A percentile compares a stretch with the other conserved stretches of the same genome.
Conservation (phyloP, 1,140 invertebrate genomes). For the Drepana arcuata region DNA sequence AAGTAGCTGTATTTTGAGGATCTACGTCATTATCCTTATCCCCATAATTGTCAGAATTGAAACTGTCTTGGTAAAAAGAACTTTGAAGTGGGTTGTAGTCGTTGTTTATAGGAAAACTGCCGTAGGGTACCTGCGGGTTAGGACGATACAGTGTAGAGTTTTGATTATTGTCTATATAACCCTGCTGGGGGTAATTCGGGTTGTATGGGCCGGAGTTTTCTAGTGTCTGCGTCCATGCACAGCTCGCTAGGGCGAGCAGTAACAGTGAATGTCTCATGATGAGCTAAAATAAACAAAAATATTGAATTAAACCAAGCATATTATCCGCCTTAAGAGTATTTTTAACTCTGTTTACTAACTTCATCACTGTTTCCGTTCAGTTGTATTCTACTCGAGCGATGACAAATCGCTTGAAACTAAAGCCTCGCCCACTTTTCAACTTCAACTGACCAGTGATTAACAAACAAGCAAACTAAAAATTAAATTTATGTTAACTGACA, state of each 20-base stretch:
- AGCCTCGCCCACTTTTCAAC: constrained; percentile 15
- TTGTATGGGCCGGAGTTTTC: constrained; percentile 37
- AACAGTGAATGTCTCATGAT: constrained; percentile 39
- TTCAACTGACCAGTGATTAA: constrained; percentile 2
- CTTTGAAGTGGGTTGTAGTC: constrained; percentile 47
- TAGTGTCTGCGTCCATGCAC: constrained; percentile 33
- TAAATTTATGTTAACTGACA: too few relatives aligned
- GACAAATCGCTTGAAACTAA: constrained; percentile 8
- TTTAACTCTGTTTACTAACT: too few relatives aligned
- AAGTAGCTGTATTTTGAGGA: constrained; percentile 45
- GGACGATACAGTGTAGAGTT: constrained; percentile 39
- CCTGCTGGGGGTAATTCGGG: constrained; percentile 39
- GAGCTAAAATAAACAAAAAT: constrained; percentile 14
- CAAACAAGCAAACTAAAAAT: too few relatives aligned
- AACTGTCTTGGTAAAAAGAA: constrained; percentile 55
- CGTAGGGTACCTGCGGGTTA: constrained; percentile 49
- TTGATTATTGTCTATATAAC: constrained; percentile 31
- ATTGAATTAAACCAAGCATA: too few relatives aligned
- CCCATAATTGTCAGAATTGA: constrained; percentile 39
- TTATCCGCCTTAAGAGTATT: too few relatives aligned
- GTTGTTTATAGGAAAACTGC: constrained; percentile 51
- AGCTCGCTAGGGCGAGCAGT: constrained; percentile 26
- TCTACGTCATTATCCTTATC: constrained; percentile 51
- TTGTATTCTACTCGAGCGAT: too few relatives aligned
- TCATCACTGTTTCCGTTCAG: constrained; percentile 3